Percentiles rank a stretch among this genome's conserved stretches.
Evolutionary conservation across 2,888 invertebrate genomes (phyloP).

Genomic region (Arrhopalites spinosus): DNA sequence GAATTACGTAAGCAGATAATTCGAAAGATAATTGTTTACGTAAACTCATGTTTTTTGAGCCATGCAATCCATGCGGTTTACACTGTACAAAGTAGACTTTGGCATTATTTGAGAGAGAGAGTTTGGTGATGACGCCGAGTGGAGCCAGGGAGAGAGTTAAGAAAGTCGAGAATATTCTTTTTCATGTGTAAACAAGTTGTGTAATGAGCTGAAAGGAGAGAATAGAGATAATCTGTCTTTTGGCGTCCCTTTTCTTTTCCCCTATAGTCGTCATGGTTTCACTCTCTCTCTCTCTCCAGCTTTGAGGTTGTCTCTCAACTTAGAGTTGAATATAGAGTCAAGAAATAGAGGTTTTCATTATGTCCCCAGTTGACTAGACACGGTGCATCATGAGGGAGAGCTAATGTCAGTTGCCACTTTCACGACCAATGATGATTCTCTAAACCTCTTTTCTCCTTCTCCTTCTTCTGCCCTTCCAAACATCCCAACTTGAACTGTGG

Average conservation of each 20-base stretch:
- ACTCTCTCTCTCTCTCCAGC: neutral
- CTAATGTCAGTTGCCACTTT: slow-evolving; percentile 17
- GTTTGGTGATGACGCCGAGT: too few relatives aligned
- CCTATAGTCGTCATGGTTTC: neutral
- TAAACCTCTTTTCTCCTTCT: neutral
- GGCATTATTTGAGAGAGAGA: too few relatives aligned
- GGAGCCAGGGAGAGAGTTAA: too few relatives aligned
- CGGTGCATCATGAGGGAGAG: slow-evolving; percentile 8
- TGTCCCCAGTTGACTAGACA: slow-evolving; percentile 2
- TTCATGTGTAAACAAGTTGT: slow-evolving; percentile 5
- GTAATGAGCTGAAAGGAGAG: slow-evolving; percentile 6
- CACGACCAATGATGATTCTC: slow-evolving; percentile 27
- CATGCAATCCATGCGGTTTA: too few relatives aligned
- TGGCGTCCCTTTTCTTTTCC: slow-evolving; percentile 15
- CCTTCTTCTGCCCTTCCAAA: neutral
- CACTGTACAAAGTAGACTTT: too few relatives aligned
- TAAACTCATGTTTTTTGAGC: too few relatives aligned
- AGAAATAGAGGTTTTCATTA: neutral
- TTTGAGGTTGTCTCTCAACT: neutral
- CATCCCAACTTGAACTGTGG: too few relatives aligned
- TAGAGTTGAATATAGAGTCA: too few relatives aligned
- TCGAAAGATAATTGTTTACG: too few relatives aligned
- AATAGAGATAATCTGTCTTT: slow-evolving; percentile 28
- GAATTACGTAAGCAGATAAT: too few relatives aligned
- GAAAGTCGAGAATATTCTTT: neutral